These are phyloP conservation scores for Zalophus californianus DNA, from an alignment of 2,797 vertebrate species.

Conservation along the genomic window DNA sequence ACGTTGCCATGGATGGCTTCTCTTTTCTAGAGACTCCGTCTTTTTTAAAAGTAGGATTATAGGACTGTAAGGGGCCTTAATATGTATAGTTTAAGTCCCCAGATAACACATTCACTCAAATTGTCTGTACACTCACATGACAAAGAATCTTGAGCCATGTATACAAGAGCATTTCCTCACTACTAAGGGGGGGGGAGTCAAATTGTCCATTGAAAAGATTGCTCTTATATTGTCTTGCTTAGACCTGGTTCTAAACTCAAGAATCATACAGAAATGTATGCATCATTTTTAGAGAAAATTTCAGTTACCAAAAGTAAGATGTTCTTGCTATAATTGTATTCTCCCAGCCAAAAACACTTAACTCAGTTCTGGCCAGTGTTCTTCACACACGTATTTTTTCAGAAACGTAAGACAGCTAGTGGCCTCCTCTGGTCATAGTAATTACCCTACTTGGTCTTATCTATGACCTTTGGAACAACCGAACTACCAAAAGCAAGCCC, in stretches of 20 bases:
- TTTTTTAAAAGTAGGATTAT: not conserved
- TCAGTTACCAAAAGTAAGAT: not conserved
- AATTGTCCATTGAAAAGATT: not conserved
- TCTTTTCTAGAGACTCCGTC: not conserved
- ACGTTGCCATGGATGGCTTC: not conserved
- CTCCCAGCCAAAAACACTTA: not conserved
- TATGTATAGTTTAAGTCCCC: not conserved
- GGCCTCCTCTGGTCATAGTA: not conserved
- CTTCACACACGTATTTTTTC: not conserved
- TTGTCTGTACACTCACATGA: not conserved
- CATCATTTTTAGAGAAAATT: not conserved
- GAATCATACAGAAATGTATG: not conserved
- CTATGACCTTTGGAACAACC: not conserved
- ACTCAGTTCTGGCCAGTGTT: not conserved
- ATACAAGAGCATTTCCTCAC: not conserved
- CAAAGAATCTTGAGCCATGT: not conserved
- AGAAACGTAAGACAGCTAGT: not conserved
- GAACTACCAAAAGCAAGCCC: not conserved
- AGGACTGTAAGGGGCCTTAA: not conserved
- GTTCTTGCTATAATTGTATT: not conserved
- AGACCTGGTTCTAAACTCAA: not conserved
- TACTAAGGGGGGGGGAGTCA: rapidly evolving
- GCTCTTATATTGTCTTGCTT: not conserved
- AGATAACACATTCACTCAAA: not conserved
- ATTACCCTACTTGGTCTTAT: not conserved